Evolutionary conservation across 1,140 invertebrate species (phyloP).

Genomic region (Acromyrmex echinatior): DNA sequence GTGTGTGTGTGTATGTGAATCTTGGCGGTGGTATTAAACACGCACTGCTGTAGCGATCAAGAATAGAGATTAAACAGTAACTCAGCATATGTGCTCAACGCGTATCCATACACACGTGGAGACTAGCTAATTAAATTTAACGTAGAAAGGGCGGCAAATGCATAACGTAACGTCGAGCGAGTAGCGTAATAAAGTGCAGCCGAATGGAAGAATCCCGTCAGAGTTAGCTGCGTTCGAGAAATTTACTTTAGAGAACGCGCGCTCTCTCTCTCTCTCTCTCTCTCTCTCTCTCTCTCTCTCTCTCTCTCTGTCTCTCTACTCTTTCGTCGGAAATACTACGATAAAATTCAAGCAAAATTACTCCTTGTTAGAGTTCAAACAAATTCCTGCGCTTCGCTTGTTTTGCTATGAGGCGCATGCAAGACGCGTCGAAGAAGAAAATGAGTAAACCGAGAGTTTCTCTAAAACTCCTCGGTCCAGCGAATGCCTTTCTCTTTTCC

Average conservation of each 20-base stretch:
- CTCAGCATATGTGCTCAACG: background rate
- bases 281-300: background rate
- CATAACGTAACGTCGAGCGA: conserved; percentile 53
- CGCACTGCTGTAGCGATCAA: conserved; percentile 13
- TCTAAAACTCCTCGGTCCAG: conserved; percentile 6
- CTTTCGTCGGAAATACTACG: background rate
- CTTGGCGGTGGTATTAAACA: background rate
- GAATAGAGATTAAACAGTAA: conserved; percentile 53
- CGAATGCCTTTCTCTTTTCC: conserved; percentile 47
- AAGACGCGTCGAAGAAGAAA: conserved; percentile 32
- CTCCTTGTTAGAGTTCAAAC: conserved; percentile 48
- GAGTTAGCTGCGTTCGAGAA: conserved; percentile 53
- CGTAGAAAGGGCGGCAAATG: conserved; percentile 55
- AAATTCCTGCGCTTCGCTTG: conserved; percentile 49
- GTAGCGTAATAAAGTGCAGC: conserved; percentile 63
- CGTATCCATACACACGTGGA: background rate
- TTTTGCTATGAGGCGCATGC: conserved; percentile 13
- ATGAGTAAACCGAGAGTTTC: conserved; percentile 20
- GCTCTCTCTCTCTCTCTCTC: background rate
- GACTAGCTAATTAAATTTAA: conserved; percentile 64
- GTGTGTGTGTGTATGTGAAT: background rate
- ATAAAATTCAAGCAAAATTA: conserved; percentile 56
- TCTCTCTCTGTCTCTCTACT: background rate
- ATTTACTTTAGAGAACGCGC: conserved; percentile 40
- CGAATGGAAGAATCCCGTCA: conserved; percentile 17